Evolutionary conservation across 1,140 invertebrate species (phyloP).

Genomic region (Physella acuta): DNA sequence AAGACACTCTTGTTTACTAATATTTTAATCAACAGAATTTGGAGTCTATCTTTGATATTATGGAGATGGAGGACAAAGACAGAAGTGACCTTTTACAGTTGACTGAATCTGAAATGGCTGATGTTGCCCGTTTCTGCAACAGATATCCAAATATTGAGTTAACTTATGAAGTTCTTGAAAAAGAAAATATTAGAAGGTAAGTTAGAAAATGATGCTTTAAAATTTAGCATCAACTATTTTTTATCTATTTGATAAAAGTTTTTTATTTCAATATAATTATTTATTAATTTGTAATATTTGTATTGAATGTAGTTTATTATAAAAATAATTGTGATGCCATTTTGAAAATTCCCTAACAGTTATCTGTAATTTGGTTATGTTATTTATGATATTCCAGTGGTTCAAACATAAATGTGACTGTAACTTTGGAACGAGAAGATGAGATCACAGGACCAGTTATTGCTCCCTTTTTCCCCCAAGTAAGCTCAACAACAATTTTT

Average conservation of each 20-base stretch:
- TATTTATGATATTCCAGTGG: slow-evolving; percentile 66
- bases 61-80: slow-evolving; percentile 96
- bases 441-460: slow-evolving; percentile 95
- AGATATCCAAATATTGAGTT: slow-evolving; percentile 98
- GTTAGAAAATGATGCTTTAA: too few species aligned
- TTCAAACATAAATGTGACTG: slow-evolving; percentile 80
- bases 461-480: slow-evolving; percentile 95
- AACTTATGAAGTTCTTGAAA: slow-evolving; percentile 84
- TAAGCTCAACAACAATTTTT: too few species aligned
- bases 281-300: too few species aligned
- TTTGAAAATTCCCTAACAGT: too few species aligned
- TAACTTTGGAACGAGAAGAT: slow-evolving; percentile 93
- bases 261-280: too few species aligned
- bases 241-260: too few species aligned
- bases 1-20: too few species aligned
- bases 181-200: slow-evolving; percentile 69
- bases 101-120: slow-evolving; percentile 85
- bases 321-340: too few species aligned
- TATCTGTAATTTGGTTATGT: too few species aligned
- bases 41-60: slow-evolving; percentile 96
- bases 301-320: too few species aligned
- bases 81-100: slow-evolving; percentile 83
- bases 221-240: too few species aligned
- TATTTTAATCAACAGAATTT: too few species aligned
- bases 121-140: slow-evolving; percentile 98